Evolutionary conservation across 2,797 vertebrate species (phyloP), one percentile per base, ranked within the genome.

Genomic region (Darevskia mixta): DNA sequence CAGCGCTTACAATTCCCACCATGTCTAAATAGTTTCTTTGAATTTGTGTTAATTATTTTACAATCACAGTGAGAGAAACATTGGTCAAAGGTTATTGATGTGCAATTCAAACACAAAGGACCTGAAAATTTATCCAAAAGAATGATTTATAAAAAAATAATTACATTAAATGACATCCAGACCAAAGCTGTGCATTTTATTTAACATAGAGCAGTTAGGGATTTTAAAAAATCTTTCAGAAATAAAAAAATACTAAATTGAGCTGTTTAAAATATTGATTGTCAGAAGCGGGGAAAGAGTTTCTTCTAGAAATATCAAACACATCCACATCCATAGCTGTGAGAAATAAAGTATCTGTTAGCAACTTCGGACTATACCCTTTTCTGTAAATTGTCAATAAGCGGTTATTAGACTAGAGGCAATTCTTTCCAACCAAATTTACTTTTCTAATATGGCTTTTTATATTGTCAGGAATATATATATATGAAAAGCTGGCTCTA

Each of bases 401-500:
- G 10, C 23, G 18, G n/a, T 55, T 55, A 49, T n/a, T 32, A 72
- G 29, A 45, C 17, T 71, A 35, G 9, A 49, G 9, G 35, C 1
- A 83, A 32, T 72, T 10, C 10, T 55, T 69, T 82, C 55, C 13
- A 23, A 29, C 18, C 9, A 72, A n/a, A 83, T 27, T 64, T 27
- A 66, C 35, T 27, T 41, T 27, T 35, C 5, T 83, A 45, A n/a
- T 83, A 71, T 45, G 66, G 81, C 1, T 32, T 2, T 49, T 49
- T 71, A 43, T 29, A 29, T 8, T 81, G 58, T 32, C 41, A 49
- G 66, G 66, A 49, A 49, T 55, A 55, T 55, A 55, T 55, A 85
- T 55, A 55, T 55, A 86, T 92, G 91, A 88, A 88, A 87, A 91
- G 87, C 87, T 90, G 83, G 79, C 55, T 88, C 41, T 82, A 1